Conservation (phyloP, 2,113 vertebrate species). For the Spilogale gracilis region DNA sequence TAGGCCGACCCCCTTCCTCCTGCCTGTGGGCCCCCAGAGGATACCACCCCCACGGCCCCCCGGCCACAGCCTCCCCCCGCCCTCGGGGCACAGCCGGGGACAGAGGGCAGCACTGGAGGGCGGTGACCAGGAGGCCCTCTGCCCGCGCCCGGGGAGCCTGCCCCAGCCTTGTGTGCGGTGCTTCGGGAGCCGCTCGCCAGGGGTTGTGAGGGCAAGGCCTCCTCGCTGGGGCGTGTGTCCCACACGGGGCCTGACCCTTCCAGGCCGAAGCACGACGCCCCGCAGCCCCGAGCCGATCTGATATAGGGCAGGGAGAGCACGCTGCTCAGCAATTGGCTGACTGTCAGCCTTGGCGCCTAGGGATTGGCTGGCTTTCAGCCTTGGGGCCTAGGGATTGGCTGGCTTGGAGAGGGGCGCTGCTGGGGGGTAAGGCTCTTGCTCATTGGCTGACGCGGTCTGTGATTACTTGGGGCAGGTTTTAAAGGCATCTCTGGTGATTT, state of each 20-base stretch:
- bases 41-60: background rate
- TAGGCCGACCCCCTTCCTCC: background rate
- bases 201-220: too few relatives aligned
- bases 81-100: background rate
- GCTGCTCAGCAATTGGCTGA: background rate
- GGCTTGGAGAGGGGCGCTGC: background rate
- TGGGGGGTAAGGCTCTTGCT: background rate
- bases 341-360: background rate
- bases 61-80: background rate
- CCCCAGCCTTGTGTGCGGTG: too few relatives aligned
- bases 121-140: background rate
- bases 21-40: background rate
- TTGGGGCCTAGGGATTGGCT: background rate
- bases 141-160: too few relatives aligned
- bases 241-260: too few relatives aligned
- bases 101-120: background rate
- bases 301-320: background rate
- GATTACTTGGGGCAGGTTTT: background rate
- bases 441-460: background rate
- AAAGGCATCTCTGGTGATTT: background rate
- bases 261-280: fast-evolving
- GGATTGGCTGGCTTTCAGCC: conserved; percentile 9
- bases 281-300: background rate
- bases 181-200: too few relatives aligned
- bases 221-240: too few relatives aligned